Evolutionary conservation across 1,140 invertebrate species (phyloP), one percentile per base, ranked within the genome.

Genomic region (Agraylea sexmaculata): DNA sequence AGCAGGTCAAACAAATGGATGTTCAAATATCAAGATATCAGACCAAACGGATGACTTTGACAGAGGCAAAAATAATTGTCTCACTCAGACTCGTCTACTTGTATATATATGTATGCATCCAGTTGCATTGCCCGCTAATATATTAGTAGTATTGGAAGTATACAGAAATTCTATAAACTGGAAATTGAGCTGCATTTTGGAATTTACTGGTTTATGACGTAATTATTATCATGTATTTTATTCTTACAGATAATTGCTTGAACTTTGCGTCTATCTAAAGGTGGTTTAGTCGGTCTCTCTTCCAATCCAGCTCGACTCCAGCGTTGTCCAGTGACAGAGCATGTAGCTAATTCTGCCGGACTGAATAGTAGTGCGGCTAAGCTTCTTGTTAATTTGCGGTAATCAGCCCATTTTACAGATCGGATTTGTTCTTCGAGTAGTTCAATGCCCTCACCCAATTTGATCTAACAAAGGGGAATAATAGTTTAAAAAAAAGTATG

Each of bases 281-380:
- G 77, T 30, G 77, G 78, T 59, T 81, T 81, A 32, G 78, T 78
- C 4, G 77, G 77, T 42, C 78, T 66, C 53, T 77, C 71, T 36
- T 74, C 75, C 43, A 71, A 75, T 13, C 78, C 77, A 30, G 77
- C 77, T 19, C 77, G 65, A 51, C 76, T 78, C 77, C 77, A 81
- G 46, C 78, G 70, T 61, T 81, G 78, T 11, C 78, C 78, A 25
- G 78, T 81, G 17, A 81, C 78, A 16, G 78, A 81, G 57, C 76
- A 79, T 13, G 76, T 79, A 19, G 78, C 78, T 51, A 81, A 57
- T 56, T 80, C 78, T 42, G 75, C 75, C 2, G 77, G 78, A 53
- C 77, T 78, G 59, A 81, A 81, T 41, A 81, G 54, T 51, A 79
- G 77, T n/a, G 77, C 77, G 19, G 78, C 78, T 46, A 80, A 59